phyloP scores from a whole-genome alignment of 2,113 vertebrate genomes.

The Vidua macroura region DNA sequence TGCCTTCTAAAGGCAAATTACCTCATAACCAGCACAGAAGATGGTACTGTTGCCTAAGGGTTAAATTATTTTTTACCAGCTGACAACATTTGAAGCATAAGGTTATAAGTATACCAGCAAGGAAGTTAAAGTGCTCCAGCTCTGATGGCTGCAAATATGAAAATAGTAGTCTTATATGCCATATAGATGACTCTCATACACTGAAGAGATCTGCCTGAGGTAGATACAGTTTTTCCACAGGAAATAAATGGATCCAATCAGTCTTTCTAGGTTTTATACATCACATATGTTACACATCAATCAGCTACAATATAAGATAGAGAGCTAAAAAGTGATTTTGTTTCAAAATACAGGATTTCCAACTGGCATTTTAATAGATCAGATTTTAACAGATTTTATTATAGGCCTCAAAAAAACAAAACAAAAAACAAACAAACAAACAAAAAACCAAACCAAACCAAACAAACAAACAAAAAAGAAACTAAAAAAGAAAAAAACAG shows the following conservation, averaged over 20 bases:
- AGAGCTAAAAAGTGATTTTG: neutral
- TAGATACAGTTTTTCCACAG: neutral
- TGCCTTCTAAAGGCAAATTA: neutral
- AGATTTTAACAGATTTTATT: neutral
- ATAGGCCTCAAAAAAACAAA: neutral
- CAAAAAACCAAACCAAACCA: too few relatives aligned
- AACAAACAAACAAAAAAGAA: neutral
- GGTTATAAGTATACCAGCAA: neutral
- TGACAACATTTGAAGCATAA: neutral
- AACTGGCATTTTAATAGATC: neutral
- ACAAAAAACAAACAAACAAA: neutral
- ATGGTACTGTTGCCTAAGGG: neutral
- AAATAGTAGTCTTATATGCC: neutral
- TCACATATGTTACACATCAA: too few relatives aligned
- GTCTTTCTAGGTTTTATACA: neutral
- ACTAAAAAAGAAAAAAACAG: neutral
- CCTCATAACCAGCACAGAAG: neutral
- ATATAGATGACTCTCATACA: neutral
- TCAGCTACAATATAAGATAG: neutral
- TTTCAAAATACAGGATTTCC: conserved; percentile 30
- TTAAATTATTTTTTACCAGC: neutral
- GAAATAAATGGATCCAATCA: neutral
- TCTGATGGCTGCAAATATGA: neutral
- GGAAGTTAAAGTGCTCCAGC: neutral
- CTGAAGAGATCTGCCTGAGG: neutral